These are phyloP conservation scores for Psittacus erithacus DNA, from an alignment of 2,113 vertebrate genomes.

Conservation along the genomic window DNA sequence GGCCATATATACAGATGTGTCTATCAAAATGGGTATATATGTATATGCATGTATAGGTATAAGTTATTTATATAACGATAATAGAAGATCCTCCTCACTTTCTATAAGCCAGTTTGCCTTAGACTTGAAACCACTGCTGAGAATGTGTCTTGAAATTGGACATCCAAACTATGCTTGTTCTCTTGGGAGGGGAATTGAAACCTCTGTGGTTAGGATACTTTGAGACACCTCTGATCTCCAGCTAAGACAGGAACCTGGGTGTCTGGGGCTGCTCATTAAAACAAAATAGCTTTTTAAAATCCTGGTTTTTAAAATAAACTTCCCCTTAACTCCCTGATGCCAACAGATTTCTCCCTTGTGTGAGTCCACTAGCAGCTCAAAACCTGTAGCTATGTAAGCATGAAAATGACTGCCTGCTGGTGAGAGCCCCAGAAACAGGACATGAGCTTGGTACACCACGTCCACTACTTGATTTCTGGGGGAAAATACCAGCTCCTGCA, in stretches of 20 bases:
- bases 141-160: not conserved
- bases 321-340: not conserved
- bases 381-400: conserved; percentile 21
- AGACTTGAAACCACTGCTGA: not conserved
- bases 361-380: not conserved
- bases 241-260: not conserved
- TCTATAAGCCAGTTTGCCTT: not conserved
- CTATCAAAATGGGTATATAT: not conserved
- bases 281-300: conserved; percentile 14
- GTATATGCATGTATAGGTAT: rapidly evolving
- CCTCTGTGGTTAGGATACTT: not conserved
- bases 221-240: not conserved
- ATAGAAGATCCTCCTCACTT: not conserved
- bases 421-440: not conserved
- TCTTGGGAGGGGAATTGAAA: not conserved
- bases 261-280: conserved; percentile 13
- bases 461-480: not conserved
- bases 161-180: not conserved
- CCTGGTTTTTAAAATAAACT: conserved; percentile 1
- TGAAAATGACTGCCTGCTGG: not conserved
- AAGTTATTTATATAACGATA: not conserved
- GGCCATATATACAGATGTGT: rapidly evolving
- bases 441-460: not conserved
- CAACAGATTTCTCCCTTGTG: not conserved
- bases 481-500: not conserved